phyloP scores from a whole-genome alignment of 2,888 invertebrate species.

The Microctonus aethiopoides region DNA sequence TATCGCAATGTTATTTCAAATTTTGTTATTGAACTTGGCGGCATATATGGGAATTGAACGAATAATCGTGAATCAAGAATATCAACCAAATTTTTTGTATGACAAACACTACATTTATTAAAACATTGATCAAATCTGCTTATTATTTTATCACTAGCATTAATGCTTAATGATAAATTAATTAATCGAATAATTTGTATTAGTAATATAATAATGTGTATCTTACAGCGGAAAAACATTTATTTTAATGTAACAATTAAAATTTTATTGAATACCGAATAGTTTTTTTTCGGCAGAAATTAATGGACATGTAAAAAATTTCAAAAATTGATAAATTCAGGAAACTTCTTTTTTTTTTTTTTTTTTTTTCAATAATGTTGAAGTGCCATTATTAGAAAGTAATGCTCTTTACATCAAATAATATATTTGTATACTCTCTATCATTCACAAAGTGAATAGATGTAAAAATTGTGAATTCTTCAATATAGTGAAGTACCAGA shows the following conservation, averaged over 20 bases:
- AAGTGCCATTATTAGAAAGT: slow-evolving; percentile 46
- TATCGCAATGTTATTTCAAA: background rate
- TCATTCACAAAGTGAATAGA: slow-evolving; percentile 15
- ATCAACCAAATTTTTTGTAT: background rate
- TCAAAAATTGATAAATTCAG: background rate
- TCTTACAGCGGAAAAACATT: background rate
- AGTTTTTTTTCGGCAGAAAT: background rate
- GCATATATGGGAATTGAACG: too few relatives aligned
- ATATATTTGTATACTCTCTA: background rate
- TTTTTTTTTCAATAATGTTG: slow-evolving; percentile 39
- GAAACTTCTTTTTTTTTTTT: slow-evolving; percentile 26
- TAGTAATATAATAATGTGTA: background rate
- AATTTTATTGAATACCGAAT: slow-evolving; percentile 8
- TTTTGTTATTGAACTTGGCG: background rate
- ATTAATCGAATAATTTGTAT: background rate
- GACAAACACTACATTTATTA: background rate
- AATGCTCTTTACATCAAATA: slow-evolving; percentile 9
- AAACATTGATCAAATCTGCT: background rate
- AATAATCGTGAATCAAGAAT: background rate
- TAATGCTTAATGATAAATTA: background rate
- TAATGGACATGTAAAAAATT: background rate
- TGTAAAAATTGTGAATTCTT: too few relatives aligned
- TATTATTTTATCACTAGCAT: slow-evolving; percentile 2
- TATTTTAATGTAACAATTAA: background rate
- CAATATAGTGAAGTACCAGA: background rate